Evolutionary conservation across 2,888 invertebrate species (phyloP).

Genomic region (Pyrgus malvae): DNA sequence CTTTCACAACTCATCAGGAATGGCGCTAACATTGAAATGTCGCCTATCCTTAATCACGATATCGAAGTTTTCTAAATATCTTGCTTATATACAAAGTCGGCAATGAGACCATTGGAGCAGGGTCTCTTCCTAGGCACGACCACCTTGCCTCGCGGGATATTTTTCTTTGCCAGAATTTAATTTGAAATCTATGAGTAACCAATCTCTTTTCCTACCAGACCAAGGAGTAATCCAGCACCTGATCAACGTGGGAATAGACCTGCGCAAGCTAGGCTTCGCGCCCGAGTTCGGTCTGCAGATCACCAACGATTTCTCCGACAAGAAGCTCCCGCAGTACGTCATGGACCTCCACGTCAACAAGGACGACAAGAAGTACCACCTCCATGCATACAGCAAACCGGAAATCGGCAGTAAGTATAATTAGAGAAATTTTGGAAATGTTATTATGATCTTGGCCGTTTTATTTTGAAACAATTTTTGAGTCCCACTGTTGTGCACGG

Average conservation of each 20-base stretch:
- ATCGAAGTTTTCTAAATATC: too few relatives aligned
- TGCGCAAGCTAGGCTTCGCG: constrained; percentile 87
- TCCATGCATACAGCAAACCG: constrained; percentile 84
- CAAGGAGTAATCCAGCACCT: constrained; percentile 81
- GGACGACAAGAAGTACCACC: constrained; percentile 87
- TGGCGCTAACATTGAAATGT: too few relatives aligned
- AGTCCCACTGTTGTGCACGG: too few relatives aligned
- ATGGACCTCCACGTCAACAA: constrained; percentile 88
- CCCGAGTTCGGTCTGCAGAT: constrained; percentile 88
- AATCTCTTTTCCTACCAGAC: constrained; percentile 50
- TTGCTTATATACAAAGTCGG: too few relatives aligned
- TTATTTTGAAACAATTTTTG: too few relatives aligned
- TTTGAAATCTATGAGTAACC: too few relatives aligned
- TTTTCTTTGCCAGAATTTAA: background rate
- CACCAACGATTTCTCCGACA: constrained; percentile 82
- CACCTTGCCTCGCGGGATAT: too few relatives aligned
- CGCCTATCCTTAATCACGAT: too few relatives aligned
- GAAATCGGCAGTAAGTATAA: constrained; percentile 79
- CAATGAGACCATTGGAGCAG: too few relatives aligned
- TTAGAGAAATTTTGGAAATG: background rate
- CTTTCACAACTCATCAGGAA: too few relatives aligned
- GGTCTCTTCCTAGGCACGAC: too few relatives aligned
- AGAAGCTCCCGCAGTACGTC: constrained; percentile 83
- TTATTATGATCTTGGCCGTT: too few relatives aligned
- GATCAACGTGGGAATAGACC: constrained; percentile 84